Conservation (phyloP, 2,797 vertebrate genomes). For the Alca torda region DNA sequence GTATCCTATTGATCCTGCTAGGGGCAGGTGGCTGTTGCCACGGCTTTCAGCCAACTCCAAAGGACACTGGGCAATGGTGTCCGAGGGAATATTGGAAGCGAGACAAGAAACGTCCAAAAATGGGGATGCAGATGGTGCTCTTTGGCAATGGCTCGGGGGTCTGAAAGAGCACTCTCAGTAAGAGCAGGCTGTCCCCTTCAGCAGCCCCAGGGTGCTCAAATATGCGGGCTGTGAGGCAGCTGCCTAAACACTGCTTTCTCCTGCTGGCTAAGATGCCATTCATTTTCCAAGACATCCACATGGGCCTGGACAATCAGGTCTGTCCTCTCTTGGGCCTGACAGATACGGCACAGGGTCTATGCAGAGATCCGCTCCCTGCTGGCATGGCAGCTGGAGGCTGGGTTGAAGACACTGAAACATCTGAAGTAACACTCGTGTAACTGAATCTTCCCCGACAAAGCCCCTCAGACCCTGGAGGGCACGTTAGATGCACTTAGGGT, state of each 20-base stretch:
- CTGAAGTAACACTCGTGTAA: background rate
- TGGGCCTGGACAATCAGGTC: background rate
- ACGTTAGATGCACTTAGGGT: background rate
- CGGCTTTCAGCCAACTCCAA: background rate
- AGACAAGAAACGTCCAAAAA: background rate
- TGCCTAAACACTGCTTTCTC: background rate
- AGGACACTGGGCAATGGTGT: background rate
- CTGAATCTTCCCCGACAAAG: background rate
- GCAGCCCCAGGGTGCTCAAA: background rate
- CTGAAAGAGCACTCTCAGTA: background rate
- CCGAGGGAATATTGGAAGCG: background rate
- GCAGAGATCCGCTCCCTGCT: background rate
- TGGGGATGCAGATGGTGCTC: background rate
- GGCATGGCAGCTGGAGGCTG: background rate
- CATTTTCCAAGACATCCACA: background rate
- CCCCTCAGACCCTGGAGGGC: background rate
- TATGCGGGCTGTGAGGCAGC: rapidly evolving
- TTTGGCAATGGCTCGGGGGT: background rate
- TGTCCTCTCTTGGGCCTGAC: background rate
- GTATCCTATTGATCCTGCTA: background rate
- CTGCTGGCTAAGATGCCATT: background rate
- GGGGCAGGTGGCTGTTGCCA: background rate
- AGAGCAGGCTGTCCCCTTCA: background rate
- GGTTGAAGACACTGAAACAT: background rate
- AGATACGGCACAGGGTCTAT: rapidly evolving